Base-by-base conservation (phyloP, 2,797 vertebrate genomes). In the Setipinna tenuifilis region DNA sequence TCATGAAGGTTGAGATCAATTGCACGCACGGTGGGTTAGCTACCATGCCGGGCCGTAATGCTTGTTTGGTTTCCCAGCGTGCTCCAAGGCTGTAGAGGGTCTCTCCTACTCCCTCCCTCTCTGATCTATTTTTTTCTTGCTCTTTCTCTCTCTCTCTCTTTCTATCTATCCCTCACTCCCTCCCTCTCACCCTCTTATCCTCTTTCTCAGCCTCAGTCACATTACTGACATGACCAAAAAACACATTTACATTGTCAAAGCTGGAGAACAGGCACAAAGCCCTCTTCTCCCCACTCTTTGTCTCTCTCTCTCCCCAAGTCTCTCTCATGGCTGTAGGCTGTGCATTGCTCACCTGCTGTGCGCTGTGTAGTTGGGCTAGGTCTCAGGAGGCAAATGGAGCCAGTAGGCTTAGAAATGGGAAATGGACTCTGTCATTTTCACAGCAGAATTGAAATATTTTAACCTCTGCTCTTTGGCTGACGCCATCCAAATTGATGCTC, bases 1-100 rank as follows among this genome's bases (percentile, higher is more conserved):
- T 86, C 85, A 83, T 86, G 82, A 87, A 85, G 6, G 75, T 81
- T 84, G 68, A 75, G 68, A 75, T 75, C 68, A 75, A 71, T 75
- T 75, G 68, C 25, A 31, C 19, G 68, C 68, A 9, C 68, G 16
- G 68, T 75, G 68, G 31, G 68, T 75, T 41, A 21, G 68, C 68
- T 75, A 41, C 68, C 31, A 41, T 41, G 68, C 68, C 16, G 68
- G 19, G 68, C 17, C 31, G 31, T 78, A 84, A 78, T 84, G 83
- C 46, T 75, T 78, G 25, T 75, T 75, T 65, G 83, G 28, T 84
- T 50, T 62, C 83, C 46, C 62, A 57, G 83, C 44, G 68, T 84
- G 50, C 28, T 44, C 16, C 68, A 75, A 35, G 31, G 31, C 68
- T 71, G 25, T 25, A 25, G 62, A 68, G 62, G 6, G 62, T 68